Conservation (phyloP, 2,888 invertebrate species). For the Muschampia plurimacula region DNA sequence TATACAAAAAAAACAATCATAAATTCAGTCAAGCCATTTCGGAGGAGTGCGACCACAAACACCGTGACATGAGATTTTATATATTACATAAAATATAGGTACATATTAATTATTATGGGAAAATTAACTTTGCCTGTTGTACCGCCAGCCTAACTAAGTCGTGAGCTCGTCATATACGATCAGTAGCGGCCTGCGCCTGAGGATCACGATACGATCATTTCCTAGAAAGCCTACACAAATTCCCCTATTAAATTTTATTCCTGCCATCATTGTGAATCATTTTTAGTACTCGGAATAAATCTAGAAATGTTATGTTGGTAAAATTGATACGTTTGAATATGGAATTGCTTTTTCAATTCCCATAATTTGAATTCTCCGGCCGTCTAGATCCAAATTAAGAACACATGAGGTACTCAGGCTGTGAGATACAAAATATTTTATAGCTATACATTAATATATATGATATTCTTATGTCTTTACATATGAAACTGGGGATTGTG, state of each 20-base stretch:
- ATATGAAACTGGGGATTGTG: no score
- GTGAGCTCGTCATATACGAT: conserved; percentile 36
- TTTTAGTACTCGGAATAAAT: background rate
- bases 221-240: conserved; percentile 31
- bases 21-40: no score
- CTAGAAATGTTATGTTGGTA: background rate
- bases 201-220: conserved; percentile 34
- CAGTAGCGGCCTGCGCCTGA: conserved; percentile 17
- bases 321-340: background rate
- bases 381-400: background rate
- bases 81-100: no score
- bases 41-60: no score
- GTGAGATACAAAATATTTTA: no score
- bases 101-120: no score
- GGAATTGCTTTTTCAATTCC: conserved; percentile 1
- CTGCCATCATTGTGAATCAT: conserved; percentile 27
- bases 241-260: conserved; percentile 35
- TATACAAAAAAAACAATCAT: no score
- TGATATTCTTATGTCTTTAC: no score
- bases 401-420: background rate
- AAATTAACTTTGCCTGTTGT: background rate
- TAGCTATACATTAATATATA: no score
- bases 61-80: no score
- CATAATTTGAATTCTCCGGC: background rate
- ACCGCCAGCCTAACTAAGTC: conserved; percentile 17